Percentiles rank a stretch among this genome's conserved stretches.
Evolutionary conservation across 2,113 vertebrate genomes (phyloP).

Genomic region (Sorex fumeus): DNA sequence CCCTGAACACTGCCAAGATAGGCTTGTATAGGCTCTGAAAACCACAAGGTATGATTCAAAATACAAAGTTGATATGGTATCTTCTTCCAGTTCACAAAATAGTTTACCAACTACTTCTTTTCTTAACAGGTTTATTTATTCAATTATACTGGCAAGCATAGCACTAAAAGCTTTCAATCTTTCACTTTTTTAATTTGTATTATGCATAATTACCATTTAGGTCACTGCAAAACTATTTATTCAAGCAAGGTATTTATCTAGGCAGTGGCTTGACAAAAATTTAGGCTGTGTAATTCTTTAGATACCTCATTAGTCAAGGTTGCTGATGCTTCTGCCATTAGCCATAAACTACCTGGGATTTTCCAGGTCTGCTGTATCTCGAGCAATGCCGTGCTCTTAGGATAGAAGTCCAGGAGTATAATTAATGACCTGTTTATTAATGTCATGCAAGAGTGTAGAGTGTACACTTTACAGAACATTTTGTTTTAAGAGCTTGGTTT

Average conservation of each 20-base stretch:
- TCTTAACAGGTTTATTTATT: neutral
- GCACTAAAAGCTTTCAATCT: constrained; percentile 26
- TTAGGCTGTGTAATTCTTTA: constrained; percentile 59
- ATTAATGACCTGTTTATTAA: constrained; percentile 66
- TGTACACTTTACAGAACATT: constrained; percentile 66
- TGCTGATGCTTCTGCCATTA: constrained; percentile 53
- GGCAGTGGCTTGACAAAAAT: constrained; percentile 66
- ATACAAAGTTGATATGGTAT: too few species aligned
- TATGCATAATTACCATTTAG: constrained; percentile 30
- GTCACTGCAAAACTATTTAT: neutral
- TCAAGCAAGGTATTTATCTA: constrained; percentile 54
- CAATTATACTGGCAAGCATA: constrained; percentile 32
- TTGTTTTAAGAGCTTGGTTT: constrained; percentile 73
- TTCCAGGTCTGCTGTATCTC: constrained; percentile 66
- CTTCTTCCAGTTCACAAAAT: constrained; percentile 62
- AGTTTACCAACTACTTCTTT: neutral
- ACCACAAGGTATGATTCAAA: too few species aligned
- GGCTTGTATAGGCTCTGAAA: too few species aligned
- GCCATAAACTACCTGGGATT: constrained; percentile 60
- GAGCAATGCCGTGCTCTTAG: neutral
- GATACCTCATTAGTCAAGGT: constrained; percentile 54
- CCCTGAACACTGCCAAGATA: too few species aligned
- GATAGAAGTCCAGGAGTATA: constrained; percentile 23
- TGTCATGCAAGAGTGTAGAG: constrained; percentile 23
- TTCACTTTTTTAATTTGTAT: neutral